Evolutionary conservation across 2,797 vertebrate species (phyloP).

Genomic region (Argya squamiceps): DNA sequence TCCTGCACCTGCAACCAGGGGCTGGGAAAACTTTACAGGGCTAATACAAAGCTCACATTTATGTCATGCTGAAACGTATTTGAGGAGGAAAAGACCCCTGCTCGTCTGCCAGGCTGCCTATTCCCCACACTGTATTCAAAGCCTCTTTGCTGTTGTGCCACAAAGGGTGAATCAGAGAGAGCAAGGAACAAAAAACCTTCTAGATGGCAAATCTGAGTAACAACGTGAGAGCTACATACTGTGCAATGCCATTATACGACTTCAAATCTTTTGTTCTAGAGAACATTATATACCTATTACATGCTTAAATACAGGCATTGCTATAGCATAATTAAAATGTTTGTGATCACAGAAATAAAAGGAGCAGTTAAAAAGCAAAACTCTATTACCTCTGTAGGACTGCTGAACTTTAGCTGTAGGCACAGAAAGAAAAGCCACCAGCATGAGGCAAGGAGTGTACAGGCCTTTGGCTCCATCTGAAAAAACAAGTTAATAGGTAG

Average conservation of each 20-base stretch:
- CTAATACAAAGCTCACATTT: conserved; percentile 1
- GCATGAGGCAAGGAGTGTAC: background rate
- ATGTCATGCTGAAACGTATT: background rate
- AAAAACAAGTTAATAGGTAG: background rate
- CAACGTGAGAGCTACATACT: conserved; percentile 1
- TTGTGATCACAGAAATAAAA: conserved; percentile 55
- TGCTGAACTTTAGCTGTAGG: background rate
- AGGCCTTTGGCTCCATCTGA: background rate
- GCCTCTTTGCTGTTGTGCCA: background rate
- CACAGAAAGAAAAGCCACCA: conserved; percentile 24
- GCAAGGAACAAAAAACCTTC: background rate
- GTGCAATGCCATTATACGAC: conserved; percentile 1
- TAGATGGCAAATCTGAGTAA: conserved; percentile 7
- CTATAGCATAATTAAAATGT: conserved; percentile 51
- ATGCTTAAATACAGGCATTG: conserved; percentile 33
- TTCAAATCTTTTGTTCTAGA: conserved; percentile 46
- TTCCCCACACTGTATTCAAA: conserved; percentile 20
- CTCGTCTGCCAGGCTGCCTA: background rate
- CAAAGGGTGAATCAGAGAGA: conserved; percentile 20
- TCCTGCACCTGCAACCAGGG: background rate
- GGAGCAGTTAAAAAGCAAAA: conserved; percentile 27
- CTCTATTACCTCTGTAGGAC: background rate
- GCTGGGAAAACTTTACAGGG: background rate
- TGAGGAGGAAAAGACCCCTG: conserved; percentile 23
- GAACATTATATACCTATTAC: conserved; percentile 58